Conservation (phyloP, 92 coral and sea anemone genomes). For the Phenganax marumi region DNA sequence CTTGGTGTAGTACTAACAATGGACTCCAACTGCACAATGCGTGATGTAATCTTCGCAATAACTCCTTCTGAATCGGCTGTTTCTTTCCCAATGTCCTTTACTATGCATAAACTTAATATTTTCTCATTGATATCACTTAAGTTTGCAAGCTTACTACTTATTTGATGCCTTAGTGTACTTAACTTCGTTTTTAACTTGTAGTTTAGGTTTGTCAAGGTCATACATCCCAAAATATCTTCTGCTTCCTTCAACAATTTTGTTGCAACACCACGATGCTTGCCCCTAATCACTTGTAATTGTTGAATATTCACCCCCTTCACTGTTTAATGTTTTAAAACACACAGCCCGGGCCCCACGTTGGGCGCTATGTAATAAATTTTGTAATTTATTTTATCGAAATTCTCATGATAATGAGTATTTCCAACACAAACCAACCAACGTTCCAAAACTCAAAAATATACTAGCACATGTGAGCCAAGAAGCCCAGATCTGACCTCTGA, state of each 20-base stretch:
- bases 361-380: constrained; percentile 21
- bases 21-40: constrained; percentile 6
- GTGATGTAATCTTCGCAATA: neutral
- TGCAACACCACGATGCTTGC: neutral
- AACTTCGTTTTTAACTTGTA: constrained; percentile 15
- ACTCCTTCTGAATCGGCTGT: neutral
- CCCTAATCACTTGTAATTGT: constrained; percentile 12
- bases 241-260: constrained; percentile 12
- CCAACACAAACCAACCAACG: too few relatives aligned
- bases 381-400: constrained; percentile 2
- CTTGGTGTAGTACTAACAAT: too few relatives aligned
- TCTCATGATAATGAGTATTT: too few relatives aligned
- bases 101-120: constrained; percentile 14
- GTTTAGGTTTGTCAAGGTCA: neutral
- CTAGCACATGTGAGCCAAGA: too few relatives aligned
- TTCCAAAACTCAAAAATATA: too few relatives aligned
- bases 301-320: neutral
- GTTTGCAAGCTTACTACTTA: constrained; percentile 2
- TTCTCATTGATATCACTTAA: neutral
- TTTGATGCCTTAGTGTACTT: constrained; percentile 14
- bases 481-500: too few relatives aligned
- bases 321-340: neutral
- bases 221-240: constrained; percentile 4
- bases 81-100: constrained; percentile 6
- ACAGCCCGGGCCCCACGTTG: constrained; percentile 31